phyloP scores from a whole-genome alignment of 2,888 invertebrate genomes.

The Polydrusus tereticollis region DNA sequence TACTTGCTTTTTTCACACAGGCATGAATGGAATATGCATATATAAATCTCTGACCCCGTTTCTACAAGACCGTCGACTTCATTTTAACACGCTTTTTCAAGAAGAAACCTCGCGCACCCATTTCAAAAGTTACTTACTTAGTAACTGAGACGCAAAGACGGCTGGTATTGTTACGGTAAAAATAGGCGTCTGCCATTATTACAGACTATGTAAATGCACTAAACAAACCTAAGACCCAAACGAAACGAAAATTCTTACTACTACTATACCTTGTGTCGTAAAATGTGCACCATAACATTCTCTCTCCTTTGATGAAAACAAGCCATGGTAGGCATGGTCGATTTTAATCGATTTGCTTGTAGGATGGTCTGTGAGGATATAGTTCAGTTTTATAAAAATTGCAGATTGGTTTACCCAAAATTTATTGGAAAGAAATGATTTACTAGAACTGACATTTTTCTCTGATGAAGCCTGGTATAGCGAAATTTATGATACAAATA shows the following conservation, averaged over 20 bases:
- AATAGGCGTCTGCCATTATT: not conserved
- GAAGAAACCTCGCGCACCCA: not conserved
- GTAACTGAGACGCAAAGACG: not conserved
- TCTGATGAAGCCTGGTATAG: too few relatives aligned
- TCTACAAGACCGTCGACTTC: not conserved
- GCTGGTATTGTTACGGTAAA: not conserved
- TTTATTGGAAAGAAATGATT: too few relatives aligned
- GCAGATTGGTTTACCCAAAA: too few relatives aligned
- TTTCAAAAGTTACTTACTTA: not conserved
- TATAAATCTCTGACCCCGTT: constrained; percentile 11
- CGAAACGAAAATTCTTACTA: not conserved
- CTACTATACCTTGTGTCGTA: constrained; percentile 31
- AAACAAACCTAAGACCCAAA: constrained; percentile 5
- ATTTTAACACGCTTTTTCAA: constrained; percentile 7
- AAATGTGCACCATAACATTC: constrained; percentile 34
- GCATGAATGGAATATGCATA: not conserved
- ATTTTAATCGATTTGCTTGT: not conserved
- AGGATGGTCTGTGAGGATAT: too few relatives aligned
- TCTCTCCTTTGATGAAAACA: constrained; percentile 17
- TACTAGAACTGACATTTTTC: too few relatives aligned
- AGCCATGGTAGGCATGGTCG: not conserved
- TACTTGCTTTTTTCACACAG: not conserved
- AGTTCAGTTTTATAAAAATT: too few relatives aligned
- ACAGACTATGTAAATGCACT: not conserved
- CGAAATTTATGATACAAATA: too few relatives aligned